Conservation (phyloP, 2,797 vertebrate genomes). For the Antrozous pallidus region DNA sequence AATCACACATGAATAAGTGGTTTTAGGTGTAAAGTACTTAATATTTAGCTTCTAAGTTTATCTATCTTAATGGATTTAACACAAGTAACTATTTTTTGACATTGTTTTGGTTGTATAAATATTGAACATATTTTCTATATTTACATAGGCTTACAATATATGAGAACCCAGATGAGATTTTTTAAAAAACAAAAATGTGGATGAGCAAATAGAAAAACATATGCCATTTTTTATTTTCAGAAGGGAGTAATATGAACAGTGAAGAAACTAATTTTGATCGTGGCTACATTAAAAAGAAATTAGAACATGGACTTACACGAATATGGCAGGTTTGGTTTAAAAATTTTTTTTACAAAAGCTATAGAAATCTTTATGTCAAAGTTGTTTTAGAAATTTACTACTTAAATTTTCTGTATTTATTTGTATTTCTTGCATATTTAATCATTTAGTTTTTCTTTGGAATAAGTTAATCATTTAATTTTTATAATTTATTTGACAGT, state of each 20-base stretch:
- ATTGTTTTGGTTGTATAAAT: slow-evolving; percentile 20
- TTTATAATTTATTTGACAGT: slow-evolving; percentile 47
- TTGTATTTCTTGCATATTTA: slow-evolving; percentile 26
- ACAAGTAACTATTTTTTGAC: neutral
- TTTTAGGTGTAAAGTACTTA: neutral
- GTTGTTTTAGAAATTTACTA: neutral
- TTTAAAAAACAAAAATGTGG: neutral
- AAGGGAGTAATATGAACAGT: slow-evolving; percentile 81
- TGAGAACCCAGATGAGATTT: neutral
- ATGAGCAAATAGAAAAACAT: slow-evolving; percentile 16
- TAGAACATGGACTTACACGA: slow-evolving; percentile 95
- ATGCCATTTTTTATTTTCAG: slow-evolving; percentile 79
- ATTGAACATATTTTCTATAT: neutral
- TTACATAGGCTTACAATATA: neutral
- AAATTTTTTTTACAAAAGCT: neutral
- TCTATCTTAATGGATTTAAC: neutral
- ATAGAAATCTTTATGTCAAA: neutral
- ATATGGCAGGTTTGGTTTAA: slow-evolving; percentile 94
- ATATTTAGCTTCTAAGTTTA: neutral
- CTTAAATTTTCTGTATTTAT: slow-evolving; percentile 35
- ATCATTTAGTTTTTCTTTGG: slow-evolving; percentile 28
- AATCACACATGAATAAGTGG: neutral
- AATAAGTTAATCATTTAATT: slow-evolving; percentile 1
- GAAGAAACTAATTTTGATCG: slow-evolving; percentile 93
- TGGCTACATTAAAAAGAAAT: slow-evolving; percentile 96